Evolutionary conservation across 2,888 invertebrate species (phyloP).

Genomic region (Bembecia ichneumoniformis): DNA sequence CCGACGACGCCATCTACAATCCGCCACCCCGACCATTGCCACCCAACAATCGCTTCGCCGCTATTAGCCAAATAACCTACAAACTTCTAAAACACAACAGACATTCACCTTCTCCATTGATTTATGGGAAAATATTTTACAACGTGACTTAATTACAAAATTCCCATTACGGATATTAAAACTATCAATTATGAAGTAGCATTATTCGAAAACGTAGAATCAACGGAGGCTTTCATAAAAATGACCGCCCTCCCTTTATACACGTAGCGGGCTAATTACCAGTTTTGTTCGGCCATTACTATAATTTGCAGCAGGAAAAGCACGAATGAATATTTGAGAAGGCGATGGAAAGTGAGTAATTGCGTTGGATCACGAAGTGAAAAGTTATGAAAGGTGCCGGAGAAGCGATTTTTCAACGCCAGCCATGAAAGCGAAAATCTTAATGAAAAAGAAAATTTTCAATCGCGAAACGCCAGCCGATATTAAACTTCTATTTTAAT

Average conservation of each 20-base stretch:
- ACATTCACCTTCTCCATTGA: too few species aligned
- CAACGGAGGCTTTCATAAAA: conserved; percentile 31
- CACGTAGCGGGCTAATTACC: conserved; percentile 55
- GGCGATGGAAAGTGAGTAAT: conserved; percentile 70
- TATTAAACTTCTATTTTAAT: conserved; percentile 16
- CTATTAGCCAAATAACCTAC: not conserved
- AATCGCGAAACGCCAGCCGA: conserved; percentile 31
- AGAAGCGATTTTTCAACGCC: conserved; percentile 61
- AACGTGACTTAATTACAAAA: conserved; percentile 1
- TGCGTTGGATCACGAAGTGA: conserved; percentile 70
- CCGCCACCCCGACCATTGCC: conserved; percentile 23
- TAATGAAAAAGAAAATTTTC: conserved; percentile 64
- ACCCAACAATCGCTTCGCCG: not conserved
- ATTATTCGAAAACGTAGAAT: conserved; percentile 18
- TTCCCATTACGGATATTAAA: conserved; percentile 36
- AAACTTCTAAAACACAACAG: too few species aligned
- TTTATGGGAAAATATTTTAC: not conserved
- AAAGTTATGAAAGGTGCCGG: conserved; percentile 71
- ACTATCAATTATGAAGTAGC: conserved; percentile 24
- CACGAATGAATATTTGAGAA: conserved; percentile 71
- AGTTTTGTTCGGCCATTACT: conserved; percentile 62
- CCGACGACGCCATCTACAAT: conserved; percentile 42
- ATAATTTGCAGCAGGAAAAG: conserved; percentile 67
- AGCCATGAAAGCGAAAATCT: conserved; percentile 53
- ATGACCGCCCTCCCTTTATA: conserved; percentile 33